Evolutionary conservation across 2,797 vertebrate genomes (phyloP), one percentile per base, ranked within the genome.

Genomic region (Stomatorhinus walkeri): DNA sequence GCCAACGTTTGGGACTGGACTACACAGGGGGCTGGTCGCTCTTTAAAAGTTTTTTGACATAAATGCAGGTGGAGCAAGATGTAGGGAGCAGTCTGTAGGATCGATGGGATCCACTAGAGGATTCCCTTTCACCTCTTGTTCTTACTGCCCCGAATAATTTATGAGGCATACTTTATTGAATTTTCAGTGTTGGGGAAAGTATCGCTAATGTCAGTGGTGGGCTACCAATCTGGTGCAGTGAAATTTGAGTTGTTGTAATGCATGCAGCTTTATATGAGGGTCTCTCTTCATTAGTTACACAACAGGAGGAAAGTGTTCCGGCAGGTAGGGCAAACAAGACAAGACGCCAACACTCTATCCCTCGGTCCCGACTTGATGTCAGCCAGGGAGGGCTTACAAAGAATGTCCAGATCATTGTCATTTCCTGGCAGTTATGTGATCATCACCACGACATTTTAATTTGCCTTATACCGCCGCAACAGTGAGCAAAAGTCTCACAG

Each of bases 91-190:
- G 90, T 89, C 88, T 72, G 88, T 92, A 88, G 91, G 89, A 93
- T 91, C 91, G 51, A 54, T 72, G 32, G 89, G 89, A 89, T 89
- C 90, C 89, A 91, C 89, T 89, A 89, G 89, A 92, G 91, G 89
- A 89, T 91, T 88, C 43, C 72, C 68, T 87, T 90, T 91, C 89
- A 90, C 91, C 91, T 90, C 88, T 88, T 88, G 87, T 89, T 91
- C 91, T 81, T 84, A 88, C 89, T 46, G 32, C 88, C 89, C 89
- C 81, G 92, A 92, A 92, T 92, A 93, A 94, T 94, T 91, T 28
- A 93, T 93, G 90, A 94, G 90, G 88, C 22, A 36, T 61, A 14
- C 79, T 87, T 87, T 87, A 51, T 24, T 52, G 68, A 52, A 81
- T 48, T 56, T 87, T 61, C 24, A 81, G 76, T 81, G 85, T 28